Evolutionary conservation across 1,140 invertebrate species (phyloP), one percentile per base, ranked within the genome.

Genomic region (Euschistus heros): DNA sequence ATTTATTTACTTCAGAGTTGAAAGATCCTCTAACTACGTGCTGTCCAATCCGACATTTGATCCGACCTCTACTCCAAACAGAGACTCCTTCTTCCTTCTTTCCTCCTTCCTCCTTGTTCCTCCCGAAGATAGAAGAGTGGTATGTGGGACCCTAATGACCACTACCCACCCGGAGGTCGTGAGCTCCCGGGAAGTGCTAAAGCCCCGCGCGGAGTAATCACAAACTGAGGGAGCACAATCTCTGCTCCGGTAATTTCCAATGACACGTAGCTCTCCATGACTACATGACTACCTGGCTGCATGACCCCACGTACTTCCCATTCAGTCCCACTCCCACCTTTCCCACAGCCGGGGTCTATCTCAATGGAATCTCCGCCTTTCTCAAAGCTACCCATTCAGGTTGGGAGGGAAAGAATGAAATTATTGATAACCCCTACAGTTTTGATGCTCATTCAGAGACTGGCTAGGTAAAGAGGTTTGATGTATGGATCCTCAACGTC

Each of bases 261-360:
- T 50, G 47, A 50, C 47, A 50, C 47, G 47, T 50, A 18, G n/a
- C 47, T n/a, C n/a, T n/a, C n/a, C n/a, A n/a, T n/a, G n/a, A n/a
- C n/a, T 50, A 50, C 47, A 50, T 50, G 33, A 30, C 30, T 30
- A 3, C 30, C 3, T 30, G 30, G 13, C 33, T 50, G 22, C 47
- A 50, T 50, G 47, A 50, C 47, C 47, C 47, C 47, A 50, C 47
- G 47, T 50, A 50, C 10, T 1, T n/a, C 47, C 47, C 47, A 50
- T 50, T 50, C 10, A 50, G 47, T 6, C 5, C 47, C 47, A 8
- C 8, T 14, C n/a, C 22, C 47, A 20, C 47, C 22, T 18, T 50
- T 50, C 47, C 47, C 47, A 50, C 47, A 18, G 22, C n/a, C n/a
- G n/a, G 5, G n/a, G 5, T 0, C 47, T 17, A 50, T 50, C 47